These are phyloP conservation scores for Cyphomyrmex costatus DNA, from an alignment of 1,140 invertebrate genomes.

Conservation along the genomic window DNA sequence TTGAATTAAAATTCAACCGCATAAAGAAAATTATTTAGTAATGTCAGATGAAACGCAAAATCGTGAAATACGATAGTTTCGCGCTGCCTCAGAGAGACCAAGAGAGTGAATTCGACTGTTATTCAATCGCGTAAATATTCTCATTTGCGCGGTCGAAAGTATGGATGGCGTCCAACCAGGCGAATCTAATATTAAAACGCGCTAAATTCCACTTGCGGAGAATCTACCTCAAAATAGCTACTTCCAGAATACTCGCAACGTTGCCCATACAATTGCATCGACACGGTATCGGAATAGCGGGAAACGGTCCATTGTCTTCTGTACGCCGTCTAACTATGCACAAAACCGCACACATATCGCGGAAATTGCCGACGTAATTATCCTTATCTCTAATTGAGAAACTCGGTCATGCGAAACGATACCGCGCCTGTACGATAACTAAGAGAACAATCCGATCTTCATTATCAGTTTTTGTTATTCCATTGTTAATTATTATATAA, in stretches of 20 bases:
- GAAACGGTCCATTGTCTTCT: conserved; percentile 49
- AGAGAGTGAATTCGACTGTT: conserved; percentile 44
- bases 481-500: conserved; percentile 8
- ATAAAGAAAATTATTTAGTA: conserved; percentile 4
- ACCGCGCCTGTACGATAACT: conserved; percentile 1
- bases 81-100: not conserved
- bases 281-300: conserved; percentile 43
- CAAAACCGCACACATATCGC: conserved; percentile 42
- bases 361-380: conserved; percentile 63
- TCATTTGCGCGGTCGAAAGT: conserved; percentile 27
- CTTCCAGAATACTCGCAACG: not conserved
- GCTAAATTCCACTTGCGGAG: conserved; percentile 32
- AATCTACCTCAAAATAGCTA: conserved; percentile 48
- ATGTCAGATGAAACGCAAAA: not conserved
- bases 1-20: not conserved
- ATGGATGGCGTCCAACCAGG: conserved; percentile 50
- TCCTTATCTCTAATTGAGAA: conserved; percentile 63
- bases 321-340: conserved; percentile 43
- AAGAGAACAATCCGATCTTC: conserved; percentile 18
- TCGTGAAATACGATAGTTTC: not conserved
- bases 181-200: conserved; percentile 63
- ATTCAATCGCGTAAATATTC: conserved; percentile 46
- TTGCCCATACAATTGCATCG: conserved; percentile 42
- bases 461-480: not conserved
- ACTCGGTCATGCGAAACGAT: conserved; percentile 48